Evolutionary conservation across 2,888 invertebrate genomes (phyloP).

Genomic region (Dicyrtoma fusca): DNA sequence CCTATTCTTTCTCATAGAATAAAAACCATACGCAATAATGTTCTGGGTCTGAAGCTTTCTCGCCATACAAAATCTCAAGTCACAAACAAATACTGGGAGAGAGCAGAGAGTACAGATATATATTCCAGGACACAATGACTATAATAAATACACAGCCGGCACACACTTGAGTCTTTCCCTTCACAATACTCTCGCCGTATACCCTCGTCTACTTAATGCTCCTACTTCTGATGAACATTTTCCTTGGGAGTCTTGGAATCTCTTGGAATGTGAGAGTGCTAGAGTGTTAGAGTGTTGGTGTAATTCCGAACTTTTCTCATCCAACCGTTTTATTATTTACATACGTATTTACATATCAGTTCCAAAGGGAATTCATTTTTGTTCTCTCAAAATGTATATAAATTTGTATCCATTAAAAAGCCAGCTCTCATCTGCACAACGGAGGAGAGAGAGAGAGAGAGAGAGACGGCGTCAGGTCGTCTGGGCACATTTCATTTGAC

Average conservation of each 20-base stretch:
- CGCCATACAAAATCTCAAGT: not conserved
- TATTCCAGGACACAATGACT: too few species aligned
- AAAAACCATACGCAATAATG: too few species aligned
- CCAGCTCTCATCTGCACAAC: too few species aligned
- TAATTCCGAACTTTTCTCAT: constrained; percentile 13
- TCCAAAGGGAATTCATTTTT: too few species aligned
- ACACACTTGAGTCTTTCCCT: not conserved
- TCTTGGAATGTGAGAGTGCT: too few species aligned
- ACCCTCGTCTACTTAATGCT: not conserved
- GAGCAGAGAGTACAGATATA: not conserved
- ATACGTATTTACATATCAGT: too few species aligned
- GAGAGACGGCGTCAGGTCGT: not conserved
- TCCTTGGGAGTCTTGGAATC: not conserved
- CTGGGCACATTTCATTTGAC: not conserved
- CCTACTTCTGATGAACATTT: not conserved
- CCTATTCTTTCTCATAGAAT: too few species aligned
- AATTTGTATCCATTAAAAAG: too few species aligned
- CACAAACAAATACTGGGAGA: constrained; percentile 10
- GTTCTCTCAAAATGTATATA: too few species aligned
- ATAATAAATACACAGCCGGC: not conserved
- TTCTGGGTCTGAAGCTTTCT: not conserved
- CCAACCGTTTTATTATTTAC: too few species aligned
- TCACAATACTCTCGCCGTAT: not conserved
- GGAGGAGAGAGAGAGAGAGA: too few species aligned
- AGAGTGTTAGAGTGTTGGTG: too few species aligned